phyloP scores from a whole-genome alignment of 2,797 vertebrate genomes.

The Macroramphosus scolopax region DNA sequence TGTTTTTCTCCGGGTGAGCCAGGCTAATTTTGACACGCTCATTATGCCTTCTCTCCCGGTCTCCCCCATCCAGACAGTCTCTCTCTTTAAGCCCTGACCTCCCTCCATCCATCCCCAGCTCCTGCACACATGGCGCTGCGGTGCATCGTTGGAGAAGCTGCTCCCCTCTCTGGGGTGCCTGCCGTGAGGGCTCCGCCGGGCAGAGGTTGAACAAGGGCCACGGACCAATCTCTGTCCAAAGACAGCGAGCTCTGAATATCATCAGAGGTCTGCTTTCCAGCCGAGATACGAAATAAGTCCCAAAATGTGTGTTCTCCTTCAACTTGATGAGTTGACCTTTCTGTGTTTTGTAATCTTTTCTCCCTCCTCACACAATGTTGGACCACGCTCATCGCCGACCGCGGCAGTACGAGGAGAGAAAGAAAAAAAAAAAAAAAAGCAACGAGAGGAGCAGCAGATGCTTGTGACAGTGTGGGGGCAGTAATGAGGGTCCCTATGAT shows the following conservation, averaged over 20 bases:
- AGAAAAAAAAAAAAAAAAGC: slow-evolving; percentile 7
- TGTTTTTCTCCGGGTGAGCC: slow-evolving; percentile 58
- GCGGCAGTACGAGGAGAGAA: slow-evolving; percentile 17
- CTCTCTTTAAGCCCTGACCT: slow-evolving; percentile 27
- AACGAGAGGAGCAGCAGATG: slow-evolving; percentile 55
- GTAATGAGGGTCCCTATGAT: slow-evolving; percentile 62
- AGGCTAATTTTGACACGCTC: slow-evolving; percentile 60
- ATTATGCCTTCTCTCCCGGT: slow-evolving; percentile 47
- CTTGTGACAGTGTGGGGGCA: slow-evolving; percentile 67
- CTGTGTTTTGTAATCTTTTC: slow-evolving; percentile 13
- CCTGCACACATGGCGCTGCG: too few relatives aligned
- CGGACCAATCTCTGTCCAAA: slow-evolving; percentile 20
- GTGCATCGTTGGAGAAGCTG: slow-evolving; percentile 43
- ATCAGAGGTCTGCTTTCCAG: slow-evolving; percentile 13
- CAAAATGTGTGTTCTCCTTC: slow-evolving; percentile 9
- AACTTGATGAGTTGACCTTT: slow-evolving; percentile 7
- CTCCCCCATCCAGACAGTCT: slow-evolving; percentile 20
- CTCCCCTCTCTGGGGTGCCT: slow-evolving; percentile 14
- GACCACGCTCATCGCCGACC: slow-evolving; percentile 23
- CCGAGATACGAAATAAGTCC: slow-evolving; percentile 1
- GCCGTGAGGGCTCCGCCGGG: slow-evolving; percentile 22
- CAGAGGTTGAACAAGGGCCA: slow-evolving; percentile 22
- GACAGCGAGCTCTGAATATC: slow-evolving; percentile 1
- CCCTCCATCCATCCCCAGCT: slow-evolving; percentile 10
- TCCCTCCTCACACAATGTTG: slow-evolving; percentile 8